Conservation (phyloP, 2,113 vertebrate species). For the Pelusios castaneus region DNA sequence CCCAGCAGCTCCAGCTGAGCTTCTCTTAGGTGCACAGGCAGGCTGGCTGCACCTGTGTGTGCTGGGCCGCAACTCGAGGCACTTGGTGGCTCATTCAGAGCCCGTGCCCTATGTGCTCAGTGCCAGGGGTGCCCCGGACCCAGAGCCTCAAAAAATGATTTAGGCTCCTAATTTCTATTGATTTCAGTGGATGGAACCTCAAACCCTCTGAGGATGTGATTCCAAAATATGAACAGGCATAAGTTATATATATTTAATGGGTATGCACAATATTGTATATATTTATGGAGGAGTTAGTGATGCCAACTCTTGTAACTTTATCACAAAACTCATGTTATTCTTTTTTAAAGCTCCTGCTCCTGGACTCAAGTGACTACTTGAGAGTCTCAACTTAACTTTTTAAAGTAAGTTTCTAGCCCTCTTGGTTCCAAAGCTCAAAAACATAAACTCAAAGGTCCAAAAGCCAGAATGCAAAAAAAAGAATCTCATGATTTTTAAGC, state of each 20-base stretch:
- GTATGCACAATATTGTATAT: background rate
- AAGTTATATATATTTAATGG: background rate
- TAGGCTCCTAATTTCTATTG: background rate
- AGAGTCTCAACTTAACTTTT: background rate
- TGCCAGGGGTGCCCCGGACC: too few species aligned
- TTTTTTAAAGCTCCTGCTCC: background rate
- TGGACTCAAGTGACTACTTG: background rate
- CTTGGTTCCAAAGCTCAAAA: background rate
- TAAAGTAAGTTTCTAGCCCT: background rate
- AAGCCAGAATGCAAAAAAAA: background rate
- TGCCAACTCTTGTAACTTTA: background rate
- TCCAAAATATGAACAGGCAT: background rate
- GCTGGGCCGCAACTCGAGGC: too few species aligned
- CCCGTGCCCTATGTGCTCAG: too few species aligned
- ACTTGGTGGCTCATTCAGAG: too few species aligned
- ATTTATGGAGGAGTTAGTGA: background rate
- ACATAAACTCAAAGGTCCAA: background rate
- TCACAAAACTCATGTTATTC: fast-evolving
- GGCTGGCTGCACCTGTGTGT: too few species aligned
- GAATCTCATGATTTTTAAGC: background rate
- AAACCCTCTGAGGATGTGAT: too few species aligned
- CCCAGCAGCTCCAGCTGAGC: too few species aligned
- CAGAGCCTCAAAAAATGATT: background rate
- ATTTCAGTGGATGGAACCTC: background rate
- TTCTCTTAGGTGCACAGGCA: too few species aligned